Percentiles rank a stretch among this genome's conserved stretches.
phyloP scores from a whole-genome alignment of 1,140 invertebrate genomes.

The Coelopa frigida region DNA sequence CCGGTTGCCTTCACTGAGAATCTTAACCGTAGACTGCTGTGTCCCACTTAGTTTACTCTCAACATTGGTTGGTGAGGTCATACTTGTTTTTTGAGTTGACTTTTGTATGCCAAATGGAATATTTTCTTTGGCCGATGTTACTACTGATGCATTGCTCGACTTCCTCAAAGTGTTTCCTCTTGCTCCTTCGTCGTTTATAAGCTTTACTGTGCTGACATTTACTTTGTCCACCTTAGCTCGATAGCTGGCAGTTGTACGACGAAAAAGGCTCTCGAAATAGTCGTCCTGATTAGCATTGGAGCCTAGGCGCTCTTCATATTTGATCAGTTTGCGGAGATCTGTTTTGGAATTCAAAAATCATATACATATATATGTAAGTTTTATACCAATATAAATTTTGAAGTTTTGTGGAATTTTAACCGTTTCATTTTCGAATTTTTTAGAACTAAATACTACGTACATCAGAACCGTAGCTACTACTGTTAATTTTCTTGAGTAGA shows the following conservation, averaged over 20 bases:
- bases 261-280: slow-evolving; percentile 26
- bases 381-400: too few relatives aligned
- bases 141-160: not conserved
- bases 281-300: slow-evolving; percentile 18
- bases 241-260: slow-evolving; percentile 33
- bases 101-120: slow-evolving; percentile 4
- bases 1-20: too few relatives aligned
- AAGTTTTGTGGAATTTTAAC: too few relatives aligned
- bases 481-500: too few relatives aligned
- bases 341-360: too few relatives aligned
- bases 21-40: slow-evolving; percentile 9
- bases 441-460: too few relatives aligned
- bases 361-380: too few relatives aligned
- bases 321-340: slow-evolving; percentile 41
- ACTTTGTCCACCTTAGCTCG: slow-evolving; percentile 26
- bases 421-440: too few relatives aligned
- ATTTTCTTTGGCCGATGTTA: not conserved
- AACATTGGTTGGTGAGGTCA: not conserved
- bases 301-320: slow-evolving; percentile 35
- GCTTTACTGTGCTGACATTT: not conserved
- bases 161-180: slow-evolving; percentile 21
- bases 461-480: too few relatives aligned
- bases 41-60: not conserved
- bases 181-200: not conserved
- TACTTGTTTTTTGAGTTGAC: not conserved